Conservation (phyloP, 2,113 vertebrate genomes). For the Falcunculus frontatus region DNA sequence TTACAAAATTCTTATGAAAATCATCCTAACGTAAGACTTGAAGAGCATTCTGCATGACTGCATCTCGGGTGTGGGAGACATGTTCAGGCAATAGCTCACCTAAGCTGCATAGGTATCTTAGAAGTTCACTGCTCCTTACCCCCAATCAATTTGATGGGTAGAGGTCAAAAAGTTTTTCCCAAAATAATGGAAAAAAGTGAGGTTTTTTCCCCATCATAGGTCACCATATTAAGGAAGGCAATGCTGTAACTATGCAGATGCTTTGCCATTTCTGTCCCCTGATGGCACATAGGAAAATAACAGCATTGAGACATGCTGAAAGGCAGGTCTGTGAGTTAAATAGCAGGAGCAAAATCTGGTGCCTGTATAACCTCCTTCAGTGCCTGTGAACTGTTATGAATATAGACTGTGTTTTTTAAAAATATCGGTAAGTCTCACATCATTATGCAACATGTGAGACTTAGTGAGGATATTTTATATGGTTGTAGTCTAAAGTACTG, state of each 20-base stretch:
- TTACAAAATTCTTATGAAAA: neutral
- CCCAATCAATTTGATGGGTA: neutral
- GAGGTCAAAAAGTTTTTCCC: neutral
- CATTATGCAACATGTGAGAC: neutral
- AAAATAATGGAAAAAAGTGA: neutral
- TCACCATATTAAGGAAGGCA: neutral
- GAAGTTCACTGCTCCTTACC: neutral
- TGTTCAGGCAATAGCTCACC: neutral
- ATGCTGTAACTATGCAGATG: neutral
- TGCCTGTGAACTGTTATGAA: neutral
- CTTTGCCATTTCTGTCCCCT: neutral
- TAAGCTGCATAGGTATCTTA: neutral
- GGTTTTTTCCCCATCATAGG: fast-evolving
- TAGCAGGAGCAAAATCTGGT: neutral
- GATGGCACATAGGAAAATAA: neutral
- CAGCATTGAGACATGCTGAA: neutral
- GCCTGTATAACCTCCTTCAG: neutral
- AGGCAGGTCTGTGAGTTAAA: neutral
- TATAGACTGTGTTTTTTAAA: neutral
- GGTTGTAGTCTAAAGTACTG: neutral
- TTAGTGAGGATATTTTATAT: neutral
- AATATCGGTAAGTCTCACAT: neutral
- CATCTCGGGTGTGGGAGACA: neutral
- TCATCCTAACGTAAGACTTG: neutral
- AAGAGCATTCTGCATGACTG: neutral